Percentiles rank a stretch among this genome's conserved stretches.
phyloP scores from a whole-genome alignment of 92 coral and sea anemone species.

The Porites evermanni region DNA sequence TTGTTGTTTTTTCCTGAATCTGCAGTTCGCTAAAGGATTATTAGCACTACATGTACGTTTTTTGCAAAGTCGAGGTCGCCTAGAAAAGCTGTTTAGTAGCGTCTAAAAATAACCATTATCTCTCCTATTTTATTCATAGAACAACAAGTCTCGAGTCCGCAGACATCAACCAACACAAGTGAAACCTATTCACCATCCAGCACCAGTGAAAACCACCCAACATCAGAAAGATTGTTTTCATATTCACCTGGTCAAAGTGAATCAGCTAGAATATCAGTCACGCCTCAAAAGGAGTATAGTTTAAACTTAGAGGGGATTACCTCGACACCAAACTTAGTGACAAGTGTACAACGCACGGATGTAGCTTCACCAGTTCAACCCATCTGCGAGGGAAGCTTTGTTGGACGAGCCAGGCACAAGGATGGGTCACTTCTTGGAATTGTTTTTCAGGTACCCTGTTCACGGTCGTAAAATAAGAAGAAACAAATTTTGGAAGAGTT shows the following conservation, averaged over 20 bases:
- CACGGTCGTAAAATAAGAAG: too few species aligned
- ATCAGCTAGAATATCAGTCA: conserved; percentile 23
- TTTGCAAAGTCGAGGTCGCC: neutral
- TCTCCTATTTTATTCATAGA: neutral
- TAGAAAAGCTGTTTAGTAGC: neutral
- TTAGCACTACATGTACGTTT: too few species aligned
- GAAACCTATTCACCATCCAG: conserved; percentile 18
- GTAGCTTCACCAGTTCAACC: conserved; percentile 86
- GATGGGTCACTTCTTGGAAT: conserved; percentile 93
- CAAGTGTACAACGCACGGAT: conserved; percentile 74
- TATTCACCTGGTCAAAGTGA: conserved; percentile 10
- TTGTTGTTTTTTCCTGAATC: too few species aligned
- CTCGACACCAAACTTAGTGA: conserved; percentile 90
- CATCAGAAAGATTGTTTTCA: conserved; percentile 14
- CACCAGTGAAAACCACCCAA: conserved; percentile 13
- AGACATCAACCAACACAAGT: conserved; percentile 27
- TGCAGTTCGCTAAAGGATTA: too few species aligned
- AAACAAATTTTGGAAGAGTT: too few species aligned
- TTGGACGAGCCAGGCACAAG: conserved; percentile 87
- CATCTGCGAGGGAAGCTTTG: conserved; percentile 94
- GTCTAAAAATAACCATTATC: neutral
- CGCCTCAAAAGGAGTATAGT: conserved; percentile 56
- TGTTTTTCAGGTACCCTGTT: conserved; percentile 79
- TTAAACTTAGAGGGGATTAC: conserved; percentile 70
- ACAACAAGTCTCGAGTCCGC: neutral